A percentile compares a stretch with the other conserved stretches of the same genome.
Conservation (phyloP, 2,888 invertebrate species). For the Saturnia japonica region DNA sequence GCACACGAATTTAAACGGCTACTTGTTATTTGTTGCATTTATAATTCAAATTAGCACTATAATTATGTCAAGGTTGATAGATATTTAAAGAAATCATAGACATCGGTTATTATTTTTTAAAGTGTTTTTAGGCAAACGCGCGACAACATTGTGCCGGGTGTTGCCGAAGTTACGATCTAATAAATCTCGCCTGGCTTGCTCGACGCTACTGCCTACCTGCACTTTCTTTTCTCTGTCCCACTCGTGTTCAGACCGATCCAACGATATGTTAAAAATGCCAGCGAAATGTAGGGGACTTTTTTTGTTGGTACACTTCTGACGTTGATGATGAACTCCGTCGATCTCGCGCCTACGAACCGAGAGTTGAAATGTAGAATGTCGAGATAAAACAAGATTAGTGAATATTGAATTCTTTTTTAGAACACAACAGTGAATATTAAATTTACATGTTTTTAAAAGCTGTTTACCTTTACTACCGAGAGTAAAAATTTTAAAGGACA, state of each 20-base stretch:
- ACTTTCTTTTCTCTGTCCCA: slow-evolving; percentile 78
- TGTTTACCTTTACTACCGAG: slow-evolving; percentile 14
- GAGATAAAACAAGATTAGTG: slow-evolving; percentile 5
- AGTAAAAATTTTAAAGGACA: slow-evolving; percentile 13
- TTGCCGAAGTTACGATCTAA: slow-evolving; percentile 77
- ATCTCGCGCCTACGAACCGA: slow-evolving; percentile 3
- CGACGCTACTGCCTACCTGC: slow-evolving; percentile 70
- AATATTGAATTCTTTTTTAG: neutral
- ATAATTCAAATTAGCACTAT: neutral
- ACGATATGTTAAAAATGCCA: slow-evolving; percentile 53
- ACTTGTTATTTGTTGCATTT: neutral
- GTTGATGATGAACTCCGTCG: slow-evolving; percentile 29
- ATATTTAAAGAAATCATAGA: slow-evolving; percentile 8
- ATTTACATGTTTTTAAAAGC: slow-evolving; percentile 14
- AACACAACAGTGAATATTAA: slow-evolving; percentile 3
- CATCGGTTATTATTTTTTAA: slow-evolving; percentile 16
- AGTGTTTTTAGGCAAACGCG: slow-evolving; percentile 39
- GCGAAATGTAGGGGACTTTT: slow-evolving; percentile 50
- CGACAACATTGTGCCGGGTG: slow-evolving; percentile 57
- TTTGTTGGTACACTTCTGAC: slow-evolving; percentile 47
- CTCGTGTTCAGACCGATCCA: slow-evolving; percentile 54
- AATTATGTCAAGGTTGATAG: neutral
- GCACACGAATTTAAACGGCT: neutral
- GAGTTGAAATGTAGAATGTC: neutral
- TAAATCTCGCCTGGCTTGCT: slow-evolving; percentile 67